A percentile compares a stretch with the other conserved stretches of the same genome.
These are phyloP conservation scores for Lepidocyrtinus sp. DNA, from an alignment of 2,888 invertebrate genomes.

Conservation along the genomic window DNA sequence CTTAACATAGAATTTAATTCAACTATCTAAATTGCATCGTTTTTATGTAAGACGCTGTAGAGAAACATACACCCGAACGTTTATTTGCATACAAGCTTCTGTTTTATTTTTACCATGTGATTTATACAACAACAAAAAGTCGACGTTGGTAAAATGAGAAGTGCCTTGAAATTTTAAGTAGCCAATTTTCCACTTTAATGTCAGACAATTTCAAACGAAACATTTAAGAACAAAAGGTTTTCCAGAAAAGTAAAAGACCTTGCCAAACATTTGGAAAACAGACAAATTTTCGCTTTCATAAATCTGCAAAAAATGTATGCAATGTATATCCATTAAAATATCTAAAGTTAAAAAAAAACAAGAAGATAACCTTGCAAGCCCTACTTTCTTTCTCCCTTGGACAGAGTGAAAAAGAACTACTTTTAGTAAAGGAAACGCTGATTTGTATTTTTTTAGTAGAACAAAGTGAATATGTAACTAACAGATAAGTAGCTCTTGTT, in stretches of 20 bases:
- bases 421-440: constrained; percentile 29
- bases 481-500: not conserved
- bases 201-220: not conserved
- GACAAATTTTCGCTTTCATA: constrained; percentile 16
- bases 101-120: too few species aligned
- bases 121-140: too few species aligned
- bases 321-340: not conserved
- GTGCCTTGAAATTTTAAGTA: constrained; percentile 18
- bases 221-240: not conserved
- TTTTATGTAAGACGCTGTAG: too few species aligned
- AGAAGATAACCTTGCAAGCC: constrained; percentile 14
- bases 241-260: constrained; percentile 9
- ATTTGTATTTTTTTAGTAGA: constrained; percentile 25
- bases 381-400: not conserved
- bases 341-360: not conserved
- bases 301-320: constrained; percentile 6
- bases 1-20: too few species aligned
- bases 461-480: not conserved
- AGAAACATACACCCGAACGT: too few species aligned
- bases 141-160: not conserved
- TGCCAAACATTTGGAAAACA: constrained; percentile 13
- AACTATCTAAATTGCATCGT: too few species aligned
- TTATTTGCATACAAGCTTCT: too few species aligned
- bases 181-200: constrained; percentile 18
- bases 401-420: constrained; percentile 5